Evolutionary conservation across 2,888 invertebrate genomes (phyloP).

Genomic region (Syrphus vitripennis): DNA sequence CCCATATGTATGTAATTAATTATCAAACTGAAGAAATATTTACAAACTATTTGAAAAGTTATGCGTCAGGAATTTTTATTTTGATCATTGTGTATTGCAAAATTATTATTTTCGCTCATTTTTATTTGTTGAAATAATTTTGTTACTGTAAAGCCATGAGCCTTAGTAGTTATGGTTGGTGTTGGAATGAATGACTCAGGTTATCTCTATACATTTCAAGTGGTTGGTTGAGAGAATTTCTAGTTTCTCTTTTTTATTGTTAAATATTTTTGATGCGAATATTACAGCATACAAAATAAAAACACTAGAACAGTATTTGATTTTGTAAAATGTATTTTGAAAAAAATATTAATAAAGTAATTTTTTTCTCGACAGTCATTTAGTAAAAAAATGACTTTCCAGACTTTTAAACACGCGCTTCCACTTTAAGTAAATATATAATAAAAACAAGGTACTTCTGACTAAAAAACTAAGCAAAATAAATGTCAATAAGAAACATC

Average conservation of each 20-base stretch:
- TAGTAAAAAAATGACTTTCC: background rate
- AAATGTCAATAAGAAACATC: background rate
- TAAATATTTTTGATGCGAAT: background rate
- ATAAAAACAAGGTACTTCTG: background rate
- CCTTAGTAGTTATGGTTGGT: background rate
- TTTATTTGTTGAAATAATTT: background rate
- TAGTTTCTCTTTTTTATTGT: background rate
- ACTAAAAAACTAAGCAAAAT: background rate
- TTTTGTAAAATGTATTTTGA: too few species aligned
- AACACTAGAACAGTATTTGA: too few species aligned
- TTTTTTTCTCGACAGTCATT: too few species aligned
- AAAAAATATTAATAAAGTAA: too few species aligned
- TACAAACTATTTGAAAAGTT: background rate
- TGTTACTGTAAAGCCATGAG: background rate
- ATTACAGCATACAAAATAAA: background rate
- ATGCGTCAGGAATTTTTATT: constrained; percentile 33
- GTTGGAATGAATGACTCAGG: constrained; percentile 8
- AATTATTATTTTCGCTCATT: background rate
- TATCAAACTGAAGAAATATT: background rate
- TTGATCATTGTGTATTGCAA: constrained; percentile 25
- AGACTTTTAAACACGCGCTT: background rate
- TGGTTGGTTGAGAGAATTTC: background rate
- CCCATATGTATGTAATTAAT: background rate
- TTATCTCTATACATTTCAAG: background rate
- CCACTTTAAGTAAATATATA: background rate